Conservation (phyloP, 2,888 invertebrate species). For the Amblyjoppa fuscipennis region DNA sequence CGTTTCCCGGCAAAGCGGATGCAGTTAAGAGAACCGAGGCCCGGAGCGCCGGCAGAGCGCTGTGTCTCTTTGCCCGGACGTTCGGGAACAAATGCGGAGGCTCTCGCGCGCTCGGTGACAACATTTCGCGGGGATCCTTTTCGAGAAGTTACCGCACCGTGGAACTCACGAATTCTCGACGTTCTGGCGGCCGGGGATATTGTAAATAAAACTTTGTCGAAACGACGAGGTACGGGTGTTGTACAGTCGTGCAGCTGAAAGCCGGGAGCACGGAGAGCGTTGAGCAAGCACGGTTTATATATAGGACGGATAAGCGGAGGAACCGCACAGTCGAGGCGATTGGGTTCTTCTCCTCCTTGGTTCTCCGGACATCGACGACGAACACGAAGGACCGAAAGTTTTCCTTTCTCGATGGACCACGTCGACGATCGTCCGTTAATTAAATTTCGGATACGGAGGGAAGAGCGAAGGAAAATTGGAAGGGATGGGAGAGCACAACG, state of each 20-base stretch:
- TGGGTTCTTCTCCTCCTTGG: conserved; percentile 37
- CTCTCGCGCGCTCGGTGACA: background rate
- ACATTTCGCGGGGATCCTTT: conserved; percentile 21
- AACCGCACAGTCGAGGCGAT: background rate
- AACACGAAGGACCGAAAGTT: conserved; percentile 55
- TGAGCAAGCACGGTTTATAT: background rate
- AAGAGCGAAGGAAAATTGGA: conserved; percentile 4
- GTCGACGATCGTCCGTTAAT: conserved; percentile 51
- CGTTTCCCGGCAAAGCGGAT: conserved; percentile 59
- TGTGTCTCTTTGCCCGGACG: conserved; percentile 40
- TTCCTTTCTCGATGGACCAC: conserved; percentile 52
- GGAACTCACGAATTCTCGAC: conserved; percentile 37
- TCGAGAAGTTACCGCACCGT: conserved; percentile 31
- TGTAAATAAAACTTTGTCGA: conserved; percentile 69
- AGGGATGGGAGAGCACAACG: conserved; percentile 6
- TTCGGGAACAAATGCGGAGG: conserved; percentile 47
- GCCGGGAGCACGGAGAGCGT: background rate
- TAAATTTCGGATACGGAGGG: conserved; percentile 55
- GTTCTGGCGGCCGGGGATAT: conserved; percentile 56
- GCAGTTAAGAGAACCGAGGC: conserved; percentile 62
- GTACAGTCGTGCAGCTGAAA: conserved; percentile 25
- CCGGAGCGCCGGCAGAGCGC: conserved; percentile 14
- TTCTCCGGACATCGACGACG: conserved; percentile 1
- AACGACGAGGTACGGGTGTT: conserved; percentile 23
- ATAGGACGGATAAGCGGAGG: background rate